Percentiles rank a stretch among this genome's conserved stretches.
Evolutionary conservation across 2,888 invertebrate species (phyloP).

Genomic region (Machimus atricapillus): DNA sequence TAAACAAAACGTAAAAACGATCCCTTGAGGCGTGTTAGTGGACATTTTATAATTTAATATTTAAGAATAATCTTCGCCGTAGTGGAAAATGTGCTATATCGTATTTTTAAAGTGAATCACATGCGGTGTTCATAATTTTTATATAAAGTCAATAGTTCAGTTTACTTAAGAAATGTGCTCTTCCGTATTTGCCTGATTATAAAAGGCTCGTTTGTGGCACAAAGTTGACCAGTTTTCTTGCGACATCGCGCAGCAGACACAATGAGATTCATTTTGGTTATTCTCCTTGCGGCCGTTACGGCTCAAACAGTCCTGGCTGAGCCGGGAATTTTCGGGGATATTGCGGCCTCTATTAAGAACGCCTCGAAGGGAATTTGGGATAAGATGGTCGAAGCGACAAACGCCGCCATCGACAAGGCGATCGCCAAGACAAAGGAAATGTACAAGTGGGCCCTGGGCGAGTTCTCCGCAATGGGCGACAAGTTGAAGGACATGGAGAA

Average conservation of each 20-base stretch:
- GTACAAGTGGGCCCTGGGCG: not conserved
- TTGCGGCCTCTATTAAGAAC: not conserved
- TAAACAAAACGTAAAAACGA: too few relatives aligned
- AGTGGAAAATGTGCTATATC: not conserved
- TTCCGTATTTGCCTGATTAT: not conserved
- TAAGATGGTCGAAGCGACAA: not conserved
- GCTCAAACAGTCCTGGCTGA: not conserved
- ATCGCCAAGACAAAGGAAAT: not conserved
- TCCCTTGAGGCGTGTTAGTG: too few relatives aligned
- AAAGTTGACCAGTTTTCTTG: not conserved
- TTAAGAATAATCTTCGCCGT: not conserved
- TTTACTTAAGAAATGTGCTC: not conserved
- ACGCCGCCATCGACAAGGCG: not conserved
- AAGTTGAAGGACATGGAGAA: not conserved
- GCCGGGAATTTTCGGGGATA: constrained; percentile 1
- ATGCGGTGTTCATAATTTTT: not conserved
- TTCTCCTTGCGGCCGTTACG: not conserved
- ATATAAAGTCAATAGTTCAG: not conserved
- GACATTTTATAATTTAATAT: not conserved
- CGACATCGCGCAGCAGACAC: not conserved
- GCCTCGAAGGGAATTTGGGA: not conserved
- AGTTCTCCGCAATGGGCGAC: constrained; percentile 3
- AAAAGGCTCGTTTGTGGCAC: not conserved
- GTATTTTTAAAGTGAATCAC: not conserved
- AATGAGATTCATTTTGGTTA: not conserved